A percentile compares a stretch with the other conserved stretches of the same genome.
Evolutionary conservation across 2,797 vertebrate species (phyloP).

Genomic region (Gorsachius magnificus): DNA sequence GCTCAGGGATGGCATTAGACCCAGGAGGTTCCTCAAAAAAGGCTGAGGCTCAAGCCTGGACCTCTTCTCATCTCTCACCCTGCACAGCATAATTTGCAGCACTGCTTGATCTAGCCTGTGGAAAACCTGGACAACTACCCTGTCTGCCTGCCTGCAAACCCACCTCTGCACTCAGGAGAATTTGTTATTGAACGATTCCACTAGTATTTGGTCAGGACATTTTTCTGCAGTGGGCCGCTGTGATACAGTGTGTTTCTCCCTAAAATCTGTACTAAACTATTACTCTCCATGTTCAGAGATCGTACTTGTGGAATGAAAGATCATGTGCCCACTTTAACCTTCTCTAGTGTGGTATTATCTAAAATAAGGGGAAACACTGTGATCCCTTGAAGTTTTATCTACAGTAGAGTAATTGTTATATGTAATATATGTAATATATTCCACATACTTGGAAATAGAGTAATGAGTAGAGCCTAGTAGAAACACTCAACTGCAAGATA

Average conservation of each 20-base stretch:
- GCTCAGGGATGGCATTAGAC: background rate
- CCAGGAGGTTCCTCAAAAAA: background rate
- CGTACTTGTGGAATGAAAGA: background rate
- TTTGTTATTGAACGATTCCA: background rate
- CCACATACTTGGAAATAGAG: background rate
- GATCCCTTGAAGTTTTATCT: background rate
- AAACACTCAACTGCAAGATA: background rate
- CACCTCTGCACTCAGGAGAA: background rate
- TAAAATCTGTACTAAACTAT: background rate
- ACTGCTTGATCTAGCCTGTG: background rate
- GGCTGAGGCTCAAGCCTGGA: background rate
- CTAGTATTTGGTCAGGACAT: too few species aligned
- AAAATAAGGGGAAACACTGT: background rate
- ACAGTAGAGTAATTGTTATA: background rate
- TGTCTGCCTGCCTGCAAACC: background rate
- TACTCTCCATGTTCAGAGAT: background rate
- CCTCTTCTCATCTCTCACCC: background rate
- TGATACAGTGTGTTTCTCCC: background rate
- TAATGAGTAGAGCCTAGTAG: background rate
- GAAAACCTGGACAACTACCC: background rate
- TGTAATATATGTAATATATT: background rate
- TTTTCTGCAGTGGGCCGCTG: background rate
- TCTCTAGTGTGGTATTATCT: background rate
- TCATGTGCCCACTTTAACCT: background rate
- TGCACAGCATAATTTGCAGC: background rate